Base-by-base conservation (phyloP, 2,888 invertebrate species). In the Timandra comae region DNA sequence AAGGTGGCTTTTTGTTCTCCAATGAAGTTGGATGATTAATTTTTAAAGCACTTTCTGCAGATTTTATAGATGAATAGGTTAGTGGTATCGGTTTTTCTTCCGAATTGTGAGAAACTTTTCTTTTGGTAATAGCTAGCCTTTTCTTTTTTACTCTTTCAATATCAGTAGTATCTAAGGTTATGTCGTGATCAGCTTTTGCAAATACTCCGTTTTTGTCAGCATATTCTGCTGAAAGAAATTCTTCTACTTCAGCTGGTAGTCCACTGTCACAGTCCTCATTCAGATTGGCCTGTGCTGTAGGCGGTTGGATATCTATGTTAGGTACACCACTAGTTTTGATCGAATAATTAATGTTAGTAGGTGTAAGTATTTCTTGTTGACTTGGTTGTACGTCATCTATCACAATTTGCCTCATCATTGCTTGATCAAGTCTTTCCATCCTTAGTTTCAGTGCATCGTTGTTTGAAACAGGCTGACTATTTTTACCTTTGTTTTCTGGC, bases 111-210 rank as follows among this genome's bases (percentile, higher is more conserved):
- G 38, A 52, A 32, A 65, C 52, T 46, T 66, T 52, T 45, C 79
- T 66, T 46, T 75, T 75, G 10, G 77, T 38, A 45, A 84, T 63
- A 22, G 65, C 63, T 29, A 66, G 42, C 2, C 81, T 65, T 54
- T 82, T 82, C 13, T 49, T 59, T 36, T 51, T 54, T 12, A 81
- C 30, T 48, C 75, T 62, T 41, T 72, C 67, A 12, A 50, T 41
- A 16, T 63, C 56, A 26, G 47, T 27, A 23, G 25, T 13, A 5
- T 29, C 13, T 31, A 46, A n/a, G n/a, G n/a, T 52, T 11, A 30
- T 12, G 4, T 34, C 35, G 23, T 30, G 34, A 10, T 35, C 40
- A 12, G 10, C 31, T 19, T 36, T 42, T 16, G 27, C 35, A 21
- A 0, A 33, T 29, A 22, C 27, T 12, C 9, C 13, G 13, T 43